Evolutionary conservation across 2,113 vertebrate genomes (phyloP).

Genomic region (Pluvianellus socialis): DNA sequence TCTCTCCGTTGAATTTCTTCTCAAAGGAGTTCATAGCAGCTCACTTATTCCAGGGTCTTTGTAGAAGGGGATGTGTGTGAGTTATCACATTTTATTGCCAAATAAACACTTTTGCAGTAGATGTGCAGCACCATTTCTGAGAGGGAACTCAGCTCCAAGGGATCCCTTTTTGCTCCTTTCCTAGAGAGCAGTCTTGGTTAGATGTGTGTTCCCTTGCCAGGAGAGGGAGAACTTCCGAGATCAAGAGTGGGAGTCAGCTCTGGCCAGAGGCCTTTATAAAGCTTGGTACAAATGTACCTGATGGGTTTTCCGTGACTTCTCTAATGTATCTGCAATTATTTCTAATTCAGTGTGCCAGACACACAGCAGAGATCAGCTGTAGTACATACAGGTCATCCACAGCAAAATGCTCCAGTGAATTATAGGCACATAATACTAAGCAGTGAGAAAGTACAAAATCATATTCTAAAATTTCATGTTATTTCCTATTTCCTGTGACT

Average conservation of each 20-base stretch:
- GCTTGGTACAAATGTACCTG: background rate
- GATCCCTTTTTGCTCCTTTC: background rate
- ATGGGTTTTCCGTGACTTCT: background rate
- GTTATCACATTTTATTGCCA: background rate
- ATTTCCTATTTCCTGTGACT: background rate
- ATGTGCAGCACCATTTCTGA: background rate
- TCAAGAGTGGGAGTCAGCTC: background rate
- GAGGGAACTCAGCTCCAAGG: rapidly evolving
- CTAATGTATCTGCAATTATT: background rate
- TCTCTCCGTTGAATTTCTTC: background rate
- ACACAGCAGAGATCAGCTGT: background rate
- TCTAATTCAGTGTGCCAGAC: background rate
- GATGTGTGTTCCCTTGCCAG: background rate
- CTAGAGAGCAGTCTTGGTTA: background rate
- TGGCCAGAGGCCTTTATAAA: rapidly evolving
- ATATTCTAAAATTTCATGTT: background rate
- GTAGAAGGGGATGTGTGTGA: background rate
- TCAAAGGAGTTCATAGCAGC: background rate
- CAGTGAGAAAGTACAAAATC: background rate
- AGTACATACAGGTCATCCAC: background rate
- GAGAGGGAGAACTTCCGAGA: background rate
- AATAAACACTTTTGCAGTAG: background rate
- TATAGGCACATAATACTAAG: background rate
- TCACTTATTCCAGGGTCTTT: background rate
- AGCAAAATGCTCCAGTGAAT: background rate